Evolutionary conservation across 2,113 vertebrate species (phyloP).

Genomic region (Leptobrachium ailaonicum): DNA sequence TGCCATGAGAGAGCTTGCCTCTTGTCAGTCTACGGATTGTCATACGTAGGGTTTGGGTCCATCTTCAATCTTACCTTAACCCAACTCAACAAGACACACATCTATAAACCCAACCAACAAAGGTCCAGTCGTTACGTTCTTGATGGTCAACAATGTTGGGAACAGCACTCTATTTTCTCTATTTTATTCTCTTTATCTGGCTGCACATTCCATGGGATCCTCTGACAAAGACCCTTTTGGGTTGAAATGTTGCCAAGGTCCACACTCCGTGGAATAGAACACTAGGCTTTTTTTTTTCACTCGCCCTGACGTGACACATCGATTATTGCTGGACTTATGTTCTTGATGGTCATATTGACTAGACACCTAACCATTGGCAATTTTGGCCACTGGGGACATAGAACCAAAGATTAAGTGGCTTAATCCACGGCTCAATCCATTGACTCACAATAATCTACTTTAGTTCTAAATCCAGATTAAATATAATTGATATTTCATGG

Average conservation of each 20-base stretch:
- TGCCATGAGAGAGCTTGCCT: constrained; percentile 56
- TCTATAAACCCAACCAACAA: constrained; percentile 14
- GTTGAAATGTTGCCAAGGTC: too few relatives aligned
- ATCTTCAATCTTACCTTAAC: too few relatives aligned
- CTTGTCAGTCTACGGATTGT: constrained; percentile 52
- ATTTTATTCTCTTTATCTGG: too few relatives aligned
- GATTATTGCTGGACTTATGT: constrained; percentile 40
- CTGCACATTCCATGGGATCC: too few relatives aligned
- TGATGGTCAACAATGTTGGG: not conserved
- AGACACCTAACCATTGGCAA: too few relatives aligned
- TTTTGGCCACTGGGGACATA: not conserved
- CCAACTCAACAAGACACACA: too few relatives aligned
- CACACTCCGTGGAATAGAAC: too few relatives aligned
- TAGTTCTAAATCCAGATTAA: constrained; percentile 54
- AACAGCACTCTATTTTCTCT: too few relatives aligned
- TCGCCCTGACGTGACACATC: constrained; percentile 41
- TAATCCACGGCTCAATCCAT: constrained; percentile 46
- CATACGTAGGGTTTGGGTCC: too few relatives aligned
- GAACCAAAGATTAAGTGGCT: constrained; percentile 31
- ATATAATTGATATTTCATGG: constrained; percentile 54
- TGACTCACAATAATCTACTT: constrained; percentile 38
- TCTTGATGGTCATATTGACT: too few relatives aligned
- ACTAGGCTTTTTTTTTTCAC: not conserved
- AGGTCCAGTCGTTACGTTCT: constrained; percentile 48
- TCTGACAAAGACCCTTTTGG: too few relatives aligned